Conservation (phyloP, 2,113 vertebrate species). For the Rhinolophus sinicus region DNA sequence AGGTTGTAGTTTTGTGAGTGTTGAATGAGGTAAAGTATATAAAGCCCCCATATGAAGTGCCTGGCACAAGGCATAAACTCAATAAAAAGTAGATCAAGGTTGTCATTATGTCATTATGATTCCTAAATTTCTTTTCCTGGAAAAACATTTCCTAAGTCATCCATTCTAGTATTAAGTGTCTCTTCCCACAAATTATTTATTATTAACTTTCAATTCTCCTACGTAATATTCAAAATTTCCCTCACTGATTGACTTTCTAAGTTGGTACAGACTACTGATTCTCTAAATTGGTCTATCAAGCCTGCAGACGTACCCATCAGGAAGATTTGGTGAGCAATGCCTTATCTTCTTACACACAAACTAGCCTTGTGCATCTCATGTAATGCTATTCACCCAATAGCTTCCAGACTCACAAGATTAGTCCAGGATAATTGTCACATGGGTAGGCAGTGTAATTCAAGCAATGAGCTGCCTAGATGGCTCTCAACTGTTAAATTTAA, state of each 20-base stretch:
- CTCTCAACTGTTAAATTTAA: neutral
- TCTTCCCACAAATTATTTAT: neutral
- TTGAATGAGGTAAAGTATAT: neutral
- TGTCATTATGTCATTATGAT: neutral
- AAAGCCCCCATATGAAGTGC: neutral
- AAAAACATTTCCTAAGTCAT: neutral
- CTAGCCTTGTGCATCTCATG: neutral
- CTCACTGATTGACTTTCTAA: neutral
- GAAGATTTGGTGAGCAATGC: neutral
- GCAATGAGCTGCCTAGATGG: neutral
- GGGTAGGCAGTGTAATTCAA: neutral
- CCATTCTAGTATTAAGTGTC: neutral
- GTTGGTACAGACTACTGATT: neutral
- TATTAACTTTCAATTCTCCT: neutral
- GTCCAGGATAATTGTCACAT: neutral
- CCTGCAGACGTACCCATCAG: neutral
- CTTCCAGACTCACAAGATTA: neutral
- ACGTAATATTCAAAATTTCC: neutral
- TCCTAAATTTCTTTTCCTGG: neutral
- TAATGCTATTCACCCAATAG: neutral
- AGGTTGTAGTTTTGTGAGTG: neutral
- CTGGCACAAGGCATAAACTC: neutral
- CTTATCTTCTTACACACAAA: neutral
- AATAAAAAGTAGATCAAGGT: neutral
- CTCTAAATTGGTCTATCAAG: neutral